Evolutionary conservation across 1,140 invertebrate species (phyloP).

Genomic region (Trinorchestia longiramus): DNA sequence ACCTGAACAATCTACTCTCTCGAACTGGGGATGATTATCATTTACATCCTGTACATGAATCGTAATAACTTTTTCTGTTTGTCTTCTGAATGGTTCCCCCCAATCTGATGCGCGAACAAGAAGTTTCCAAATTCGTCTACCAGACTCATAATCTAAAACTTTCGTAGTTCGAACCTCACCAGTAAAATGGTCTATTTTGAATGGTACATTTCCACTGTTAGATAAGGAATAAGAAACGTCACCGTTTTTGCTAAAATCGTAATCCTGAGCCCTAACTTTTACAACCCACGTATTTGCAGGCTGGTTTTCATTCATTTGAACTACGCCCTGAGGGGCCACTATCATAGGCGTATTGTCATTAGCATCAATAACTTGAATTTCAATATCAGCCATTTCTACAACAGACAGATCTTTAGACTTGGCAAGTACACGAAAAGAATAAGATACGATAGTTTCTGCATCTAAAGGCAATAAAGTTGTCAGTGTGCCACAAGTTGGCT

Average conservation of each 20-base stretch:
- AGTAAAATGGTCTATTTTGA: conserved; percentile 94
- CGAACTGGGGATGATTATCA: conserved; percentile 88
- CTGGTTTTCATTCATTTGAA: conserved; percentile 83
- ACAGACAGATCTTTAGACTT: conserved; percentile 86
- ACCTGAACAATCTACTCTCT: conserved; percentile 82
- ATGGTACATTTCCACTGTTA: conserved; percentile 84
- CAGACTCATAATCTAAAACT: conserved; percentile 90
- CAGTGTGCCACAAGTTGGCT: conserved; percentile 88
- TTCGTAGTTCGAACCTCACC: conserved; percentile 87
- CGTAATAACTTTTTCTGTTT: conserved; percentile 86
- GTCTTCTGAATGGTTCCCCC: conserved; percentile 88
- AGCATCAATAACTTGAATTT: conserved; percentile 86
- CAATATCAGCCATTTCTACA: conserved; percentile 86
- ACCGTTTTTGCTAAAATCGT: conserved; percentile 92
- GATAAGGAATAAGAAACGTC: conserved; percentile 94
- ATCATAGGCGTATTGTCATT: conserved; percentile 94
- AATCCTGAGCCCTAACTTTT: conserved; percentile 85
- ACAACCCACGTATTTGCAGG: conserved; percentile 84
- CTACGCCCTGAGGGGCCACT: conserved; percentile 75
- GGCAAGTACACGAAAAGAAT: conserved; percentile 90
- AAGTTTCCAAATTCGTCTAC: conserved; percentile 85
- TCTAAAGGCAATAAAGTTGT: conserved; percentile 87
- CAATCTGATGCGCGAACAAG: conserved; percentile 91
- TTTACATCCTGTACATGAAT: conserved; percentile 88
- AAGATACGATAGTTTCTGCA: conserved; percentile 87